Percentiles rank a stretch among this genome's conserved stretches.
phyloP scores from a whole-genome alignment of 1,140 invertebrate genomes.

The Drosophila mauritiana region DNA sequence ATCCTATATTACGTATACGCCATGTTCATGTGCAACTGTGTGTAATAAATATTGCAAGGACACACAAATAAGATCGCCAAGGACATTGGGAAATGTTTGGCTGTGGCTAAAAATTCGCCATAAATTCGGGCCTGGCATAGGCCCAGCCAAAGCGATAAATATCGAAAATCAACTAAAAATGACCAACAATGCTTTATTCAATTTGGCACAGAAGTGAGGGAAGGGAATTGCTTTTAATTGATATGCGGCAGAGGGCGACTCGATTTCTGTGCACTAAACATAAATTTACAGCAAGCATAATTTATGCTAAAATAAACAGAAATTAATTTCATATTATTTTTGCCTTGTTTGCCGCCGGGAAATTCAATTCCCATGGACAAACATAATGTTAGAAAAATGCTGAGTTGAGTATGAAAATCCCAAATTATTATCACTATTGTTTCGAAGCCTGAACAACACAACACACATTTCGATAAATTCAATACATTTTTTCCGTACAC shows the following conservation, averaged over 20 bases:
- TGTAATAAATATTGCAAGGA: slow-evolving; percentile 72
- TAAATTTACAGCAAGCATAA: slow-evolving; percentile 51
- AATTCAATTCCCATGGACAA: slow-evolving; percentile 38
- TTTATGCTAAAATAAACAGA: slow-evolving; percentile 77
- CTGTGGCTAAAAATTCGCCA: slow-evolving; percentile 59
- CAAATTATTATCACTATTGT: slow-evolving; percentile 58
- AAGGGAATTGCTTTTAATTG: slow-evolving; percentile 56
- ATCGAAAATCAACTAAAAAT: slow-evolving; percentile 60
- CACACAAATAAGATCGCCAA: slow-evolving; percentile 53
- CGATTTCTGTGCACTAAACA: slow-evolving; percentile 34
- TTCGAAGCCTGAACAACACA: slow-evolving; percentile 36
- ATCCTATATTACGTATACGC: slow-evolving; percentile 72
- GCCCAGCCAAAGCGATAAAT: slow-evolving; percentile 53
- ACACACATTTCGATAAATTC: slow-evolving; percentile 8
- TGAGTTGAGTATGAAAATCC: slow-evolving; percentile 11
- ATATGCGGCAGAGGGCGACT: slow-evolving; percentile 49
- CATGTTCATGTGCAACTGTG: slow-evolving; percentile 40
- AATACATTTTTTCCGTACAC: background rate
- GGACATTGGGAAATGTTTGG: slow-evolving; percentile 57
- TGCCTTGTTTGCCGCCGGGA: slow-evolving; percentile 25
- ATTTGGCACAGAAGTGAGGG: slow-evolving; percentile 35
- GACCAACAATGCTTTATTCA: slow-evolving; percentile 48
- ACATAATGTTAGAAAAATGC: slow-evolving; percentile 25
- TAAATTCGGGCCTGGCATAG: slow-evolving; percentile 45
- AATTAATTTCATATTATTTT: slow-evolving; percentile 70